These are phyloP conservation scores for Gallinago stenura DNA, from an alignment of 2,797 vertebrate genomes.

Conservation along the genomic window DNA sequence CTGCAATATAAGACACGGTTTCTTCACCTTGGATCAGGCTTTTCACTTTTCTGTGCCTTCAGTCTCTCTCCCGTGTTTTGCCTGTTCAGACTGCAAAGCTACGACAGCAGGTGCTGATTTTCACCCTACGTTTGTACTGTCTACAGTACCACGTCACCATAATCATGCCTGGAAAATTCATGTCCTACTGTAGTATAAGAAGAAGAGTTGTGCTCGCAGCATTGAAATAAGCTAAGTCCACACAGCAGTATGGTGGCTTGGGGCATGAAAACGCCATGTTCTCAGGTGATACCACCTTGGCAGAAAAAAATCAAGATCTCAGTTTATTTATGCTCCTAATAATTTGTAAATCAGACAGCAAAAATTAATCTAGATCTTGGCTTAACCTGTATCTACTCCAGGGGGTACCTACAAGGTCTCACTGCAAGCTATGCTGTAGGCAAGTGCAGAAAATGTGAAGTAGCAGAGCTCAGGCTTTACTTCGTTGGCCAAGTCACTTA, in stretches of 20 bases:
- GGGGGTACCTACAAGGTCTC: accelerated
- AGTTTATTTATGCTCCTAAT: not conserved
- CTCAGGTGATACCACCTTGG: not conserved
- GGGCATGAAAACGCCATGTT: not conserved
- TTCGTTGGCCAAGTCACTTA: not conserved
- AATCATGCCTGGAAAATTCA: not conserved
- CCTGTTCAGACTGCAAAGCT: not conserved
- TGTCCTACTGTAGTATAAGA: not conserved
- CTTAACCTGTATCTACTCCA: not conserved
- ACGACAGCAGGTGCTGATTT: not conserved
- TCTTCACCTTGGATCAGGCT: not conserved
- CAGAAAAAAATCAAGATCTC: not conserved
- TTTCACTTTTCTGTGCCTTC: not conserved
- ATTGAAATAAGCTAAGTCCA: not conserved
- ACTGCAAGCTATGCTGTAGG: not conserved
- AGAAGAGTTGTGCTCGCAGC: not conserved
- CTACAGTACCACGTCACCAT: not conserved
- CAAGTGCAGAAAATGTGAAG: not conserved
- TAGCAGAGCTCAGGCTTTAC: not conserved
- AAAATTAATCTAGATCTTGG: not conserved
- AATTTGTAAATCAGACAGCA: not conserved
- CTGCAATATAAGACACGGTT: not conserved
- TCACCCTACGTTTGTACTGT: not conserved
- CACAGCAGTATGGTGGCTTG: not conserved
- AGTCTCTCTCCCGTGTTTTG: not conserved